Percentiles rank a stretch among this genome's conserved stretches.
Conservation (phyloP, 1,140 invertebrate species). For the Stenopsyche tienmushanensis region DNA sequence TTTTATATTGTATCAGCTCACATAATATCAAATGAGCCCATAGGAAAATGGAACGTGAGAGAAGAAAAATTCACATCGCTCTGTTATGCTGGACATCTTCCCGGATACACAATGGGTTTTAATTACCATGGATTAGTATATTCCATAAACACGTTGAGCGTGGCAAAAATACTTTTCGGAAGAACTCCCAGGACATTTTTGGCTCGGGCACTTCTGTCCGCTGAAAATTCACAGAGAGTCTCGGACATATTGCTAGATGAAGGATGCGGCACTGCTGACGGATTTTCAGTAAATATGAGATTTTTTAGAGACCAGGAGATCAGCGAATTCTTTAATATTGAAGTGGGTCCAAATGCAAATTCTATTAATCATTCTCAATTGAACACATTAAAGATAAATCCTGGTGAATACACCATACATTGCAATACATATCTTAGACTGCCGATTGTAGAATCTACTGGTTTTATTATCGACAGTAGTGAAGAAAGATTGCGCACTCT, state of each 20-base stretch:
- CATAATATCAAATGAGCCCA: conserved; percentile 63
- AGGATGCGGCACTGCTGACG: conserved; percentile 75
- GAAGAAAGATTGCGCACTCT: conserved; percentile 63
- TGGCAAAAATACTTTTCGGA: not conserved
- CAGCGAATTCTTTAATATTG: conserved; percentile 74
- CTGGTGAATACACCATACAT: conserved; percentile 69
- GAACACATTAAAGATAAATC: conserved; percentile 66
- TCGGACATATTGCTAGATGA: conserved; percentile 69
- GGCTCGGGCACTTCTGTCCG: conserved; percentile 69
- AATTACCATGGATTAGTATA: conserved; percentile 81
- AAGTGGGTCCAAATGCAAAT: conserved; percentile 68
- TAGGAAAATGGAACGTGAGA: conserved; percentile 61
- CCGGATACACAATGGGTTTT: conserved; percentile 86
- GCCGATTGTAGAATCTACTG: conserved; percentile 62
- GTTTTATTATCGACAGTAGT: conserved; percentile 69
- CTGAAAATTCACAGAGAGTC: conserved; percentile 67
- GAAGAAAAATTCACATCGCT: conserved; percentile 81
- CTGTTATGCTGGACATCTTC: conserved; percentile 84
- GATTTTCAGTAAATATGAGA: conserved; percentile 80
- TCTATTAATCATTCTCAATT: conserved; percentile 62
- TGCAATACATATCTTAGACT: conserved; percentile 78
- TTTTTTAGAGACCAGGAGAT: conserved; percentile 69
- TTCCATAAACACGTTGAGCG: conserved; percentile 74
- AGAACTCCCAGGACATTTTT: conserved; percentile 76
- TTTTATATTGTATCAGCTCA: conserved; percentile 81